Conservation (phyloP, 2,797 vertebrate genomes). For the Monodelphis domestica region DNA sequence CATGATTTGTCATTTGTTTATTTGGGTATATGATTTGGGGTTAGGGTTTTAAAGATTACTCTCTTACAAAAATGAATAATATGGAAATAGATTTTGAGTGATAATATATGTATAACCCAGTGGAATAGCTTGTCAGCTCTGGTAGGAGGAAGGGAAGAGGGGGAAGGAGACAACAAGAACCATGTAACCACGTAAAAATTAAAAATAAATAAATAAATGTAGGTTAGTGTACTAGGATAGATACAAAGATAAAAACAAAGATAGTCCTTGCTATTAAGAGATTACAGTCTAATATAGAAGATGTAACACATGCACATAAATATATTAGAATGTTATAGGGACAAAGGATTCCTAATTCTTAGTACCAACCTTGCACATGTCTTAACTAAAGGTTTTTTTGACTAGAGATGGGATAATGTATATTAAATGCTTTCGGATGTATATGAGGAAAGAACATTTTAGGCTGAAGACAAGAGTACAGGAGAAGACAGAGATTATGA, state of each 20-base stretch:
- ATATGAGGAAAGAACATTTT: not conserved
- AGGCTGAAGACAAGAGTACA: not conserved
- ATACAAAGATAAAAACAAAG: not conserved
- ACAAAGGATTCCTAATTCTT: not conserved
- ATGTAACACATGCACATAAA: not conserved
- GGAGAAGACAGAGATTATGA: not conserved
- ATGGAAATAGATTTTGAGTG: too few relatives aligned
- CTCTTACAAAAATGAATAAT: too few relatives aligned
- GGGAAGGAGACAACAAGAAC: too few relatives aligned
- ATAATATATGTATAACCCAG: too few relatives aligned
- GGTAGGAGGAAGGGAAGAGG: too few relatives aligned
- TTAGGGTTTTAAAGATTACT: too few relatives aligned
- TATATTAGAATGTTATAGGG: not conserved
- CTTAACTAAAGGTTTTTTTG: not conserved
- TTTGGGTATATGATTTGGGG: too few relatives aligned
- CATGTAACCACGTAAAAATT: too few relatives aligned
- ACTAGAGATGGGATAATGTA: not conserved
- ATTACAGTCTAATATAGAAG: not conserved
- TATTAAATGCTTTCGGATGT: not conserved
- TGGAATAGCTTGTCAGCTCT: too few relatives aligned
- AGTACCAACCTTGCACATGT: not conserved
- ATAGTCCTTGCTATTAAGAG: not conserved
- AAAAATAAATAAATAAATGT: too few relatives aligned
- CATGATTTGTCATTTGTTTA: too few relatives aligned
- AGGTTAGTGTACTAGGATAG: not conserved